These are phyloP conservation scores for Nannospalax galili DNA, from an alignment of 2,113 vertebrate species.

Conservation along the genomic window DNA sequence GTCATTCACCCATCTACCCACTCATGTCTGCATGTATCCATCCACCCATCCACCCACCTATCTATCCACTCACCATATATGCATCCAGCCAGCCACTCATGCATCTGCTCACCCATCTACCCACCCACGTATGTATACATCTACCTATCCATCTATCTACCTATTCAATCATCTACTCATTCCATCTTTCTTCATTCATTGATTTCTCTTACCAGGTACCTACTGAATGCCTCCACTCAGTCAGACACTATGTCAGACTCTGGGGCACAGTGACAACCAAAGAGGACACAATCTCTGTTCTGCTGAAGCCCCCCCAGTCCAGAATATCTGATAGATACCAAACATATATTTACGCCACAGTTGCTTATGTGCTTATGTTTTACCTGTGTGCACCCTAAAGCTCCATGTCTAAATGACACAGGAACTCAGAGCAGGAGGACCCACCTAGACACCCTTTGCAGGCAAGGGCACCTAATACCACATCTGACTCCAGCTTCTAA, in stretches of 20 bases:
- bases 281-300: not conserved
- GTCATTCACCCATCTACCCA: not conserved
- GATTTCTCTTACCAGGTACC: not conserved
- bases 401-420: fast-evolving
- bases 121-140: not conserved
- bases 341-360: not conserved
- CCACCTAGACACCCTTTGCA: not conserved
- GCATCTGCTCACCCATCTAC: too few species aligned
- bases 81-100: fast-evolving
- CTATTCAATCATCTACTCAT: not conserved
- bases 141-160: too few species aligned
- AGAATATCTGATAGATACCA: not conserved
- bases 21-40: fast-evolving
- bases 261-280: too few species aligned
- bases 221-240: not conserved
- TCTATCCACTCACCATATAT: not conserved
- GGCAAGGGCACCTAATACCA: not conserved
- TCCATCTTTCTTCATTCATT: not conserved
- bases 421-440: not conserved
- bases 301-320: not conserved
- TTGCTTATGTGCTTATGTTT: fast-evolving
- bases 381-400: not conserved
- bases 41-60: too few species aligned
- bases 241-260: not conserved
- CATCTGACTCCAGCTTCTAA: not conserved